phyloP scores from a whole-genome alignment of 2,113 vertebrate genomes.

The Erinaceus europaeus region DNA sequence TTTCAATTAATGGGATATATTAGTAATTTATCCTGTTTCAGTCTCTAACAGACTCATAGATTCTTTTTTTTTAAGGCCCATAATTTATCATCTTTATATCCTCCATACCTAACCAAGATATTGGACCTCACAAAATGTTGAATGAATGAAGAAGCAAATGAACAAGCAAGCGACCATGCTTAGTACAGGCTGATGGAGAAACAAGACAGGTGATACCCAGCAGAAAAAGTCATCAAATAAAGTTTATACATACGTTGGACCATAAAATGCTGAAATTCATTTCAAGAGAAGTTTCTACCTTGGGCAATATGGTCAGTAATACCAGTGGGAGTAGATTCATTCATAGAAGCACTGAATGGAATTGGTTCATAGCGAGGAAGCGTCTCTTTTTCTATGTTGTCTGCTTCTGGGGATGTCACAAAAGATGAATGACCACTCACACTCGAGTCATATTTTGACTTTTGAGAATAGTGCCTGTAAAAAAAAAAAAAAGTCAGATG shows the following conservation, averaged over 20 bases:
- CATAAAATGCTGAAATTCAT: constrained; percentile 65
- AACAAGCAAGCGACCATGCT: constrained; percentile 33
- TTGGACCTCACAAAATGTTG: neutral
- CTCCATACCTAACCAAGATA: constrained; percentile 10
- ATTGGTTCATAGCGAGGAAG: constrained; percentile 78
- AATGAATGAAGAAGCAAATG: constrained; percentile 38
- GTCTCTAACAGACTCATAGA: neutral
- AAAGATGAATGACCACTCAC: constrained; percentile 66
- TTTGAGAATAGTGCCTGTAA: constrained; percentile 80
- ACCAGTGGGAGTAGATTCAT: constrained; percentile 86
- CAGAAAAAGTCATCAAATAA: constrained; percentile 70
- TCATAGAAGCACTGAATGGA: constrained; percentile 87
- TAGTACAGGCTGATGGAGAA: constrained; percentile 2
- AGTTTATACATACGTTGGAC: constrained; percentile 72
- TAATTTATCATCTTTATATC: constrained; percentile 16
- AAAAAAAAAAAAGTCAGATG: constrained; percentile 46
- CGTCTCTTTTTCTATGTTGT: constrained; percentile 76
- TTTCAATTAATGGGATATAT: neutral
- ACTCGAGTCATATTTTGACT: constrained; percentile 78
- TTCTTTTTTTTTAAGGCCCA: too few species aligned
- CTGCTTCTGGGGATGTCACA: constrained; percentile 69
- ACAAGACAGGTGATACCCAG: constrained; percentile 57
- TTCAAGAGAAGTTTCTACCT: constrained; percentile 80
- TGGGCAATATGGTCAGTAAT: constrained; percentile 80
- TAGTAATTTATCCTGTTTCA: neutral